Evolutionary conservation across 2,113 vertebrate genomes (phyloP).

Genomic region (Nothoprocta perdicaria): DNA sequence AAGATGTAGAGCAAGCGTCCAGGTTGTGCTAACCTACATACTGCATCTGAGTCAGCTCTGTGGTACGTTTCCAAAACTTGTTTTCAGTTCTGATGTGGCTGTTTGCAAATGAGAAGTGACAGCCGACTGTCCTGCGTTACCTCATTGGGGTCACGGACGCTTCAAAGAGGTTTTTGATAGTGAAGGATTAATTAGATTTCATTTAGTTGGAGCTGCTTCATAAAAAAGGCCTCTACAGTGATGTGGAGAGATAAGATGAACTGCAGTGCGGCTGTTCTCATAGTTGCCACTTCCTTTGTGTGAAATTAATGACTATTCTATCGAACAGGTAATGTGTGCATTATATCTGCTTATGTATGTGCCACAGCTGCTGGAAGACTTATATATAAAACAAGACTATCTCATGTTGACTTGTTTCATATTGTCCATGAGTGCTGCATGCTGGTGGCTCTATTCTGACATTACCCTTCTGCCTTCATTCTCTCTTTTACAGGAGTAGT

Average conservation of each 20-base stretch:
- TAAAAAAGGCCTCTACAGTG: neutral
- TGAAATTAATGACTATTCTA: neutral
- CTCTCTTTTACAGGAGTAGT: neutral
- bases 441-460: neutral
- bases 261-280: neutral
- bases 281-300: neutral
- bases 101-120: neutral
- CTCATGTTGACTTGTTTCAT: neutral
- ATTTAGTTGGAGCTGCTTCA: neutral
- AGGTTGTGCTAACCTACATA: neutral
- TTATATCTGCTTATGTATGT: neutral
- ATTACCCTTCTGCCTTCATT: neutral
- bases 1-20: neutral
- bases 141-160: neutral
- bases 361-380: neutral
- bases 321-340: neutral
- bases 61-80: neutral
- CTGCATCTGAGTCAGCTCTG: neutral
- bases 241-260: neutral
- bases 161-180: constrained; percentile 41
- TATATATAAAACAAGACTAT: fast-evolving
- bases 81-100: neutral
- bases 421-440: neutral
- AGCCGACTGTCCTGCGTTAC: neutral
- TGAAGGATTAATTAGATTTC: neutral